Evolutionary conservation across 2,113 vertebrate genomes (phyloP).

Genomic region (Rhodinocichla rosea): DNA sequence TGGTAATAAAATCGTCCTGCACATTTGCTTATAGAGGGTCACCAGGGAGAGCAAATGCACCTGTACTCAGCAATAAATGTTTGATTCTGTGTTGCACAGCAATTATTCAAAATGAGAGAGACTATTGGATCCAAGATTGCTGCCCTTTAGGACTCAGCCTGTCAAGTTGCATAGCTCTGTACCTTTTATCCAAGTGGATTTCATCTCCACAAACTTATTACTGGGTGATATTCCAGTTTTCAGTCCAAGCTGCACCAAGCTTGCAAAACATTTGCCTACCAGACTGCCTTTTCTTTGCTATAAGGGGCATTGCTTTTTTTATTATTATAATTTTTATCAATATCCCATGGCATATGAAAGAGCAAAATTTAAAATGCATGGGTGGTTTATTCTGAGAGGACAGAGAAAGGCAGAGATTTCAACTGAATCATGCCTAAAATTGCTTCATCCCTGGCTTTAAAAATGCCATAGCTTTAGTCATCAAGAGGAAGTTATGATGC

Average conservation of each 20-base stretch:
- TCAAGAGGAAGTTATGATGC: neutral
- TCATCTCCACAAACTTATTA: neutral
- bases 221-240: neutral
- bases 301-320: neutral
- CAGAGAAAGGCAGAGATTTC: neutral
- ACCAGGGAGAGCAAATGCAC: conserved; percentile 21
- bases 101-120: conserved; percentile 54
- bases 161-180: conserved; percentile 1
- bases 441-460: neutral
- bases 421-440: neutral
- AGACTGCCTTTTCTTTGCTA: neutral
- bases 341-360: neutral
- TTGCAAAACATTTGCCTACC: neutral
- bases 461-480: neutral
- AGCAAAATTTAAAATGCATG: neutral
- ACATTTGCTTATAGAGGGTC: conserved; percentile 46
- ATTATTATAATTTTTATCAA: neutral
- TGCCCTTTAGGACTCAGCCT: conserved; percentile 50
- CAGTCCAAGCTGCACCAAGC: neutral
- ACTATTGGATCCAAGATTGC: conserved; percentile 12
- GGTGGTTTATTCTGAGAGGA: neutral
- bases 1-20: conserved; percentile 43
- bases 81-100: conserved; percentile 36
- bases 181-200: conserved; percentile 22
- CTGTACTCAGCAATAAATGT: conserved; percentile 51